Percentiles rank a stretch among this genome's conserved stretches.
Conservation (phyloP, 2,797 vertebrate genomes). For the Coranthus polyacanthus region DNA sequence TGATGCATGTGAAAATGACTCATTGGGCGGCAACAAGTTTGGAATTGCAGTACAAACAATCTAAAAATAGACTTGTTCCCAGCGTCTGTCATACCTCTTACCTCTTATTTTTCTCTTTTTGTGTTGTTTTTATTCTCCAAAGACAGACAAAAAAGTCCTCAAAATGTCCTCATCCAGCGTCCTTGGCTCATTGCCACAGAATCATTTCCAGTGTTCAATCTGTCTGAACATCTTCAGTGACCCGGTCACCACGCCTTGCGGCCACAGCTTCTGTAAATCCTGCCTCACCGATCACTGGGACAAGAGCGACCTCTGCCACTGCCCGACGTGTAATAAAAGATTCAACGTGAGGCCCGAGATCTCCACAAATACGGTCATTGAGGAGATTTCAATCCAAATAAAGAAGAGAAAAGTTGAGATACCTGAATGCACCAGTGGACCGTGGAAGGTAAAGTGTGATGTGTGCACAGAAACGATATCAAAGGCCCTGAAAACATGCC, state of each 20-base stretch:
- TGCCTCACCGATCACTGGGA: constrained; percentile 68
- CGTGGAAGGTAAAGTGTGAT: constrained; percentile 48
- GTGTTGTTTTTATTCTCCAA: neutral
- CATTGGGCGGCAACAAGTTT: constrained; percentile 41
- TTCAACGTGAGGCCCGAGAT: constrained; percentile 56
- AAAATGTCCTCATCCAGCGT: constrained; percentile 45
- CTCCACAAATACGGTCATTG: constrained; percentile 50
- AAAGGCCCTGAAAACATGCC: constrained; percentile 60
- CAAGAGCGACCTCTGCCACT: constrained; percentile 45
- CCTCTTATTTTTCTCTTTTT: neutral
- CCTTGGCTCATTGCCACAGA: constrained; percentile 31
- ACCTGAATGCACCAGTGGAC: accelerated
- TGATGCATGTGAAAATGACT: constrained; percentile 49
- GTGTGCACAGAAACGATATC: constrained; percentile 39
- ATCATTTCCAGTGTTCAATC: constrained; percentile 53
- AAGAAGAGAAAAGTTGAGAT: constrained; percentile 52
- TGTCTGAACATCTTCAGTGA: constrained; percentile 64
- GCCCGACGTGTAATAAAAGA: constrained; percentile 63
- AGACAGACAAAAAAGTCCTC: too few species aligned
- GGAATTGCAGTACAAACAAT: neutral
- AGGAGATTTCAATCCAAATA: constrained; percentile 62
- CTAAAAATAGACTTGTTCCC: constrained; percentile 13
- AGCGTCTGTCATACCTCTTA: too few species aligned
- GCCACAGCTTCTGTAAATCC: constrained; percentile 73
- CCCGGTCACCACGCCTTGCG: constrained; percentile 65